Percentiles rank a stretch among this genome's conserved stretches.
Conservation (phyloP, 2,888 invertebrate species). For the Erynnis tages region DNA sequence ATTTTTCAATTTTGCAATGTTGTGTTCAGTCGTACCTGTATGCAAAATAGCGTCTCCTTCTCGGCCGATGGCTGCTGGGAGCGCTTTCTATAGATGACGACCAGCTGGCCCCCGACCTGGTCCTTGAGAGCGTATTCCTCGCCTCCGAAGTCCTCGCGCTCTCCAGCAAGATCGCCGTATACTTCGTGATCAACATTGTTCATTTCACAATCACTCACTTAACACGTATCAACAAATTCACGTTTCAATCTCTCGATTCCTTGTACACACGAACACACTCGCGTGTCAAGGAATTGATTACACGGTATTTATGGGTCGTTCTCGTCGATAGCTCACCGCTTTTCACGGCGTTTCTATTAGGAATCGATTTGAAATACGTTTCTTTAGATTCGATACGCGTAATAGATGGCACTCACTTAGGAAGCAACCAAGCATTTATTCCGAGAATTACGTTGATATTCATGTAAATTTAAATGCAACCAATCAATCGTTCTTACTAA, state of each 20-base stretch:
- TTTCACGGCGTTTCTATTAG: conserved; percentile 19
- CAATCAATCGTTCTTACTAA: neutral
- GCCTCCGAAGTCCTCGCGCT: conserved; percentile 80
- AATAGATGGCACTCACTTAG: conserved; percentile 6
- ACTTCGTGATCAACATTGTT: conserved; percentile 86
- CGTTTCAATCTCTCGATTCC: conserved; percentile 1
- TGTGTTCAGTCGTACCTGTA: conserved; percentile 66
- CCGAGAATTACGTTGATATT: neutral
- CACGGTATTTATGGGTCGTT: conserved; percentile 19
- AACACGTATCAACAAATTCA: conserved; percentile 6
- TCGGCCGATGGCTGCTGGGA: conserved; percentile 49
- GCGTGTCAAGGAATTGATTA: conserved; percentile 23
- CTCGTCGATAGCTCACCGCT: conserved; percentile 16
- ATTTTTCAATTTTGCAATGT: no score
- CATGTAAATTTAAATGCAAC: neutral
- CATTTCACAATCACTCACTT: conserved; percentile 30
- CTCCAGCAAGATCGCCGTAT: conserved; percentile 85
- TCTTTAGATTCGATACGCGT: conserved; percentile 17
- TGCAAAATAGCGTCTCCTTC: conserved; percentile 58
- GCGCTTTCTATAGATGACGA: conserved; percentile 60
- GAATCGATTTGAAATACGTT: conserved; percentile 14
- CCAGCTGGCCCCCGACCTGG: conserved; percentile 46
- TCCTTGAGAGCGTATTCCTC: conserved; percentile 53
- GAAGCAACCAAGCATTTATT: conserved; percentile 7
- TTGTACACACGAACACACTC: conserved; percentile 14